Base-by-base conservation (phyloP, 2,888 invertebrate species). In the Coremacera marginata region DNA sequence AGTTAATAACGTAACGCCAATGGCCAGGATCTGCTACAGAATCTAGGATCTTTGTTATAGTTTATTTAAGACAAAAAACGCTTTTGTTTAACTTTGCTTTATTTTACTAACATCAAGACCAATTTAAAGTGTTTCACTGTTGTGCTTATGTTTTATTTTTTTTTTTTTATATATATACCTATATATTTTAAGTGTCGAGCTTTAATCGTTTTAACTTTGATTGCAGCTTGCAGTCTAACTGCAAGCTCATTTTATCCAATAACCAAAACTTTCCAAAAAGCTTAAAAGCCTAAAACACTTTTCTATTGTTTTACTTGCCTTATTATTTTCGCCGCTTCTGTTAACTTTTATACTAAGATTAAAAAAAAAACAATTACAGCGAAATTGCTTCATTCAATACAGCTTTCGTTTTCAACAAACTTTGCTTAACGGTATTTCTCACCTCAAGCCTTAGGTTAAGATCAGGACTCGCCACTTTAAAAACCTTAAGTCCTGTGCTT, bases 371-470 rank as follows among this genome's bases (percentile, higher is more conserved):
- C 14, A 67, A 22, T 19, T 9, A 67, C 44, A 37, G 9, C 19
- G 22, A 34, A n/a, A 34, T 19, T 67, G 67, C 67, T 67, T 67
- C 5, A 34, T 37, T 22, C 44, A 60, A 22, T 60, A 60, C 60
- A 60, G 78, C 79, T 77, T 77, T 81, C 80, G 76, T 80, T 80
- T 78, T 34, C 11, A 72, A 76, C 78, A 74, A 77, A 77, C 67
- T 67, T 25, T 60, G 27, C 34, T 67, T 67, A n/a, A 37, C 44
- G 37, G n/a, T 37, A 8, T n/a, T 37, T 19, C 52, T 31, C 70
- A 49, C 25, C 34, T 37, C 31, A 65, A 22, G n/a, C 27, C 14
- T 22, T 62, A 72, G 22, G 31, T n/a, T 27, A 44, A 72, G 31
- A n/a, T 70, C 25, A 72, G 31, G 60, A 11, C 37, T 57, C 25